Base-by-base conservation (phyloP, 2,888 invertebrate species). In the Diloba caeruleocephala region DNA sequence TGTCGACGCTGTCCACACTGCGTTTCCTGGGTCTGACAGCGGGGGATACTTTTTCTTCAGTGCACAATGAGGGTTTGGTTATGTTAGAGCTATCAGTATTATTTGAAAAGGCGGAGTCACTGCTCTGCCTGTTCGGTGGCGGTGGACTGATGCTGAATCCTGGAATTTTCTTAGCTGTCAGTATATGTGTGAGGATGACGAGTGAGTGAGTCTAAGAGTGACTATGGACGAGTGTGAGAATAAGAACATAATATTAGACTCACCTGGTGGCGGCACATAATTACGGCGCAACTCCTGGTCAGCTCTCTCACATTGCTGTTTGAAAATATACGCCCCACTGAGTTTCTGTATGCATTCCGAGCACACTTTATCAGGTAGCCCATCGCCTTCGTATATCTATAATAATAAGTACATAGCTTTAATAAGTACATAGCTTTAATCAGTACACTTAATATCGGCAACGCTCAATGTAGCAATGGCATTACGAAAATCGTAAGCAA, bases 341-440 rank as follows among this genome's bases (percentile, higher is more conserved):
- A 94, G 83, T 63, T 94, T 94, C 64, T 93, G 93, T 44, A 94
- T 82, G 61, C 94, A 94, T 64, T 94, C 94, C 0, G 91, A 81
- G 66, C 94, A 94, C 21, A 93, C 87, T 74, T 94, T 94, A 53
- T 94, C 94, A 6, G 94, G 93, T 8, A 94, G 66, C 8, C 94
- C 94, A 70, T 94, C 94, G 13, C 94, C 93, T 67, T 93, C 93
- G 44, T 87, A 89, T 48, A 94, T 82, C 94, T 94, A 62, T 32
- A 76, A 75, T 31, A 57, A 65, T n/a, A 41, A 9, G 44, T 21
- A 33, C 25, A 1, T 1, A n/a, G n/a, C n/a, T n/a, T n/a, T n/a
- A n/a, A n/a, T n/a, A n/a, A n/a, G n/a, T n/a, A n/a, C n/a, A n/a
- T n/a, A n/a, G n/a, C n/a, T 12, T 23, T 6, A 25, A 38, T 38